phyloP scores from a whole-genome alignment of 2,888 invertebrate genomes.

The Axea sp. region DNA sequence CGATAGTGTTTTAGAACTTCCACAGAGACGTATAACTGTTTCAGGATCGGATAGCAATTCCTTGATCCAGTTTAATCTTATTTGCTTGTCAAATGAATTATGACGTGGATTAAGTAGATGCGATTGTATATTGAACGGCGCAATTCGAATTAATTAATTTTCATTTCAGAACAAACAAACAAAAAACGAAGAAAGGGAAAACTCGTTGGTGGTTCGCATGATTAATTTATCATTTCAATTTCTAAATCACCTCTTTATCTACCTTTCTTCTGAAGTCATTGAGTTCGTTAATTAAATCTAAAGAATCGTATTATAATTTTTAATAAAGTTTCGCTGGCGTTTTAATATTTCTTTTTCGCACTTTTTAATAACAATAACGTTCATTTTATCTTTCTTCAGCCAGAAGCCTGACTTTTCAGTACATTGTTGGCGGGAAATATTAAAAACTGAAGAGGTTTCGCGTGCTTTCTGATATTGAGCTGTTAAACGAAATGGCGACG shows the following conservation, averaged over 20 bases:
- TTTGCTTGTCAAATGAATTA: conserved; percentile 49
- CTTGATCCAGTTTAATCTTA: conserved; percentile 50
- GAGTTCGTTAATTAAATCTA: too few relatives aligned
- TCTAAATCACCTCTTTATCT: too few relatives aligned
- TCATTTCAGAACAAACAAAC: too few relatives aligned
- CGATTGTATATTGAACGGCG: conserved; percentile 28
- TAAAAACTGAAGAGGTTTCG: conserved; percentile 27
- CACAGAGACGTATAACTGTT: conserved; percentile 15
- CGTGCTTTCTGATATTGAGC: conserved; percentile 35
- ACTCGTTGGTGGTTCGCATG: neutral
- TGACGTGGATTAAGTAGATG: conserved; percentile 31
- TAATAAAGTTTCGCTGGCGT: too few relatives aligned
- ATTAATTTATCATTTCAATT: too few relatives aligned
- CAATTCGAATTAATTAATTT: conserved; percentile 13
- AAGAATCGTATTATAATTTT: too few relatives aligned
- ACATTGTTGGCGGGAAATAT: conserved; percentile 23
- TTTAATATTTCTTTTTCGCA: neutral
- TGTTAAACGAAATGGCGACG: conserved; percentile 31
- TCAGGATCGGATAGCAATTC: conserved; percentile 17
- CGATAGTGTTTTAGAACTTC: conserved; percentile 34
- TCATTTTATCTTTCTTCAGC: neutral
- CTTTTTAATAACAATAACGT: neutral
- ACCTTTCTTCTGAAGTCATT: too few relatives aligned
- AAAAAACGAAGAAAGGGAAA: too few relatives aligned
- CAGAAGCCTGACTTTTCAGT: neutral